Conservation (phyloP, 2,888 invertebrate genomes). For the Amblyteles armatorius region DNA sequence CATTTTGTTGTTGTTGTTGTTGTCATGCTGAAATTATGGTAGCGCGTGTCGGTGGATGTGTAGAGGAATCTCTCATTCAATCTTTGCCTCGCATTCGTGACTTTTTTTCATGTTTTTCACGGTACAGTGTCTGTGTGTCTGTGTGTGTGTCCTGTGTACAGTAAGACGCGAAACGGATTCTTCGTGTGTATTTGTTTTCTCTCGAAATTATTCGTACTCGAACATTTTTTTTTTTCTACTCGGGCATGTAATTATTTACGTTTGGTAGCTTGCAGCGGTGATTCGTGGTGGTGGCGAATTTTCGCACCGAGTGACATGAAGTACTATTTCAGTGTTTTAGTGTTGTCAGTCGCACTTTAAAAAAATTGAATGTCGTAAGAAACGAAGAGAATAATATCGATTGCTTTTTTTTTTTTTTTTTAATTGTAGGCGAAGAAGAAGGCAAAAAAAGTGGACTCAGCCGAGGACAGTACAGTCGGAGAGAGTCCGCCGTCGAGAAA, state of each 20-base stretch:
- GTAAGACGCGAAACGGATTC: constrained; percentile 7
- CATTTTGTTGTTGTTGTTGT: constrained; percentile 67
- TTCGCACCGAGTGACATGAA: no score
- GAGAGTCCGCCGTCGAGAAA: constrained; percentile 79
- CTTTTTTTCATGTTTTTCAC: constrained; percentile 23
- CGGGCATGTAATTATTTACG: constrained; percentile 29
- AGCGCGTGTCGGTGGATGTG: constrained; percentile 67
- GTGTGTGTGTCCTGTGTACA: constrained; percentile 4
- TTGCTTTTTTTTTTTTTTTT: constrained; percentile 3
- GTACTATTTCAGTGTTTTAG: no score
- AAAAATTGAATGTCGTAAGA: not conserved
- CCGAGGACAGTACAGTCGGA: constrained; percentile 71
- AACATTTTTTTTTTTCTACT: constrained; percentile 10
- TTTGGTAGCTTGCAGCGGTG: constrained; percentile 68
- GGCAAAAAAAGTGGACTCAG: constrained; percentile 74
- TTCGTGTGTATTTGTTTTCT: not conserved
- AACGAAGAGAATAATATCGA: not conserved
- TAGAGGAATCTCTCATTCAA: constrained; percentile 19
- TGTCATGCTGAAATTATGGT: constrained; percentile 78
- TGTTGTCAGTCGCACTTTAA: not conserved
- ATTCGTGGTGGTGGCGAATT: constrained; percentile 77
- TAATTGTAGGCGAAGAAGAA: constrained; percentile 75
- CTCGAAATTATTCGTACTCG: constrained; percentile 20
- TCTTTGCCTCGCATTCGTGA: constrained; percentile 6
- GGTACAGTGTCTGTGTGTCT: not conserved